These are phyloP conservation scores for Elgaria multicarinata DNA, from an alignment of 2,113 vertebrate species.

Conservation along the genomic window DNA sequence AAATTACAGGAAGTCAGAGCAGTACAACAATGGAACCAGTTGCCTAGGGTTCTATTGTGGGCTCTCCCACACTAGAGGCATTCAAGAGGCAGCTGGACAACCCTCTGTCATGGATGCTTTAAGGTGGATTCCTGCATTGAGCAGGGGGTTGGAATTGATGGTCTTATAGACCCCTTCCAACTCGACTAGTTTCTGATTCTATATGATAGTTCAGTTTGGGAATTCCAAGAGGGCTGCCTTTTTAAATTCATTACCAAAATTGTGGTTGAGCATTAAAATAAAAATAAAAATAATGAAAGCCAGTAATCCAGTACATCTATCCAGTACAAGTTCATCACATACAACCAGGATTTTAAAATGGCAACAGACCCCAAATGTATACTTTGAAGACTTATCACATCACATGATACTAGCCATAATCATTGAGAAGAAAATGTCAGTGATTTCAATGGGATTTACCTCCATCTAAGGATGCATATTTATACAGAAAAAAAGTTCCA, in stretches of 20 bases:
- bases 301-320: background rate
- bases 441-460: background rate
- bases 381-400: slow-evolving; percentile 30
- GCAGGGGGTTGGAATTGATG: too few relatives aligned
- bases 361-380: slow-evolving; percentile 18
- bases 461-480: too few relatives aligned
- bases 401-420: background rate
- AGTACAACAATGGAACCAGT: too few relatives aligned
- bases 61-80: too few relatives aligned
- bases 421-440: background rate
- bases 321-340: background rate
- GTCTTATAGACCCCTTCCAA: too few relatives aligned
- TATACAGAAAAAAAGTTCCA: too few relatives aligned
- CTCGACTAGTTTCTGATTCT: too few relatives aligned
- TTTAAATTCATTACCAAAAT: background rate
- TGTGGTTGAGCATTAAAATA: background rate
- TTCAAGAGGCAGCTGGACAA: too few relatives aligned
- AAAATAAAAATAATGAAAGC: background rate
- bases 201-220: background rate
- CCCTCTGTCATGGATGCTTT: too few relatives aligned
- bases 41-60: too few relatives aligned
- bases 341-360: slow-evolving; percentile 19
- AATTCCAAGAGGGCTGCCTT: background rate
- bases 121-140: too few relatives aligned
- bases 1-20: too few relatives aligned